Evolutionary conservation across 2,113 vertebrate genomes (phyloP), one percentile per base, ranked within the genome.

Genomic region (Passerina amoena): DNA sequence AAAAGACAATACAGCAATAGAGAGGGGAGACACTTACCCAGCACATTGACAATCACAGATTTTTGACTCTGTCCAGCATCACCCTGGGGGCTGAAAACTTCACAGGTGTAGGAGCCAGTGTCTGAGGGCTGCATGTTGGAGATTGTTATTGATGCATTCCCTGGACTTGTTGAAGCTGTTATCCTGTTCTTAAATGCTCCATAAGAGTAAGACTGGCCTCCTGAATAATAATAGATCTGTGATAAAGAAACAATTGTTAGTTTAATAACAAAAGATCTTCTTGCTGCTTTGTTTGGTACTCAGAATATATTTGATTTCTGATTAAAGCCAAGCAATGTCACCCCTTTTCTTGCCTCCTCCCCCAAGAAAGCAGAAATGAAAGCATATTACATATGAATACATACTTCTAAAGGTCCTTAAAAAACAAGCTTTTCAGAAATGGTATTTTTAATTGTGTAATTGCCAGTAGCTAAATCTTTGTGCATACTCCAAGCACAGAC

Each of bases 111-210:
- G 76, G 96, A 28, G 5, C 99, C 99, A 2, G 98, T 88, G 56
- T 99, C 99, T 12, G 96, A 95, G 44, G 97, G 89, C 50, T 98
- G 98, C 98, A 99, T 98, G 80, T 98, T 97, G 33, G 76, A 97
- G 84, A 99, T 98, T 22, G 97, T 97, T 93, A 99, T 98, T 7
- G 98, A 98, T 30, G 98, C 98, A 3, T 99, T 99, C 72, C 89
- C 97, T 38, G 98, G 97, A 57, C 63, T 72, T 28, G 88, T 91
- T 35, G 98, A 97, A 30, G 96, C 94, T 63, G 95, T 96, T 82
- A 99, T 73, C 69, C 99, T 98, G 95, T 93, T 83, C 88, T 97
- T 95, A 96, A 97, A 98, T 53, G 70, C 70, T 33, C 97, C 95
- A 0, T 92, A 94, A 70, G 83, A 89, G 51, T 78, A 83, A 42